A percentile compares a stretch with the other conserved stretches of the same genome.
phyloP scores from a whole-genome alignment of 2,797 vertebrate species.

The Siniperca undulata region DNA sequence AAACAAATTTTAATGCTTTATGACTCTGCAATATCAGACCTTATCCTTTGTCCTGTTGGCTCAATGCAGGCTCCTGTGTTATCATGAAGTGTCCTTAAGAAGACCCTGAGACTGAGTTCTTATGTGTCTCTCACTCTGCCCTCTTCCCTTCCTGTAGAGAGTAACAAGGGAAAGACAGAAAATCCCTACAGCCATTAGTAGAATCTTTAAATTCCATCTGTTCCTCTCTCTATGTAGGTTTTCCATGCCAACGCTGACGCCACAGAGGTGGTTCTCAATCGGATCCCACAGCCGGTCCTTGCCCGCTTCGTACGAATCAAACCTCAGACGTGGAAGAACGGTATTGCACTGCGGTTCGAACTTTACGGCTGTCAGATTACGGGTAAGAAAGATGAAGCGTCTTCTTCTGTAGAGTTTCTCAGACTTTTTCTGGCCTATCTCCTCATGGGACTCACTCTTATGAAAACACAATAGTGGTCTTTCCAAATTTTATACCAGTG shows the following conservation, averaged over 20 bases:
- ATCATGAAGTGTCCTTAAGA: neutral
- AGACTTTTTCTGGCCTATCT: conserved; percentile 28
- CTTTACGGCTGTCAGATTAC: conserved; percentile 98
- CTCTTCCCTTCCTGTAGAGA: neutral
- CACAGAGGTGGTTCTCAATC: conserved; percentile 95
- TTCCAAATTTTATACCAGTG: conserved; percentile 33
- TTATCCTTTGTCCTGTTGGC: neutral
- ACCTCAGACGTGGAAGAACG: conserved; percentile 94
- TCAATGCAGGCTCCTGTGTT: neutral
- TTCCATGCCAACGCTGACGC: conserved; percentile 94
- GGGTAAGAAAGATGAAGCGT: conserved; percentile 80
- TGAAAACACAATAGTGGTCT: conserved; percentile 36
- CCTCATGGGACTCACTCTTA: conserved; percentile 27
- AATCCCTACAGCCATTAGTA: neutral
- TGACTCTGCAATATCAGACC: neutral
- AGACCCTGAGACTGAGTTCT: neutral
- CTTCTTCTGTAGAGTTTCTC: conserved; percentile 16
- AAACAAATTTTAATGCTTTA: neutral
- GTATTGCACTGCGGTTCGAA: conserved; percentile 95
- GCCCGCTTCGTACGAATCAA: conserved; percentile 94
- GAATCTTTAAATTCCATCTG: neutral
- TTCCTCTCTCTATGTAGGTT: conserved; percentile 81
- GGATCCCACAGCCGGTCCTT: conserved; percentile 92
- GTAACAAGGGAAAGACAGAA: neutral
- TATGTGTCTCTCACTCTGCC: neutral